phyloP scores from a whole-genome alignment of 2,113 vertebrate genomes.

The Bos javanicus region DNA sequence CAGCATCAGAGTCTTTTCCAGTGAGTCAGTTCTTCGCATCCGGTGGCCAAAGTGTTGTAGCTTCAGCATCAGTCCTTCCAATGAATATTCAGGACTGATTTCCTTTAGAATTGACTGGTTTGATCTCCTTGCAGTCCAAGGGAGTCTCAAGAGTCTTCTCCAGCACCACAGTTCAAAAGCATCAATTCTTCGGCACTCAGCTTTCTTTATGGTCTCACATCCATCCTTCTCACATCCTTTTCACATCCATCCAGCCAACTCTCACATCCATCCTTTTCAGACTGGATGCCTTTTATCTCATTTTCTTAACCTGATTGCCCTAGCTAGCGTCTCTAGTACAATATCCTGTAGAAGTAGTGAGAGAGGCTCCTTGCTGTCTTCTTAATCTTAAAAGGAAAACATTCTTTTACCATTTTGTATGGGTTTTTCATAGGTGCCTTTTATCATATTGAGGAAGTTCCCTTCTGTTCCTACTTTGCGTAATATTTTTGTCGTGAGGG shows the following conservation, averaged over 20 bases:
- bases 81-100: neutral
- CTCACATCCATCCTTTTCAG: neutral
- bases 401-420: neutral
- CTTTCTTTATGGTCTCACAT: neutral
- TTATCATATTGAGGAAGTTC: neutral
- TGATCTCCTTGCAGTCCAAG: neutral
- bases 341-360: neutral
- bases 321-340: neutral
- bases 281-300: neutral
- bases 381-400: neutral
- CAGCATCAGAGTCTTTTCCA: neutral
- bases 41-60: neutral
- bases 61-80: neutral
- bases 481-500: neutral
- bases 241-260: neutral
- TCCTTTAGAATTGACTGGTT: neutral
- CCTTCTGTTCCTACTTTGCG: neutral
- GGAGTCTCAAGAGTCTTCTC: neutral
- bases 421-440: neutral
- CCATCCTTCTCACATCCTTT: neutral
- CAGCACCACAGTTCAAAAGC: neutral
- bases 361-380: neutral
- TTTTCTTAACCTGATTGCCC: neutral
- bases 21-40: neutral
- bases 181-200: neutral